Base-by-base conservation (phyloP, 2,888 invertebrate species). In the Rambutsinella grinnellia region DNA sequence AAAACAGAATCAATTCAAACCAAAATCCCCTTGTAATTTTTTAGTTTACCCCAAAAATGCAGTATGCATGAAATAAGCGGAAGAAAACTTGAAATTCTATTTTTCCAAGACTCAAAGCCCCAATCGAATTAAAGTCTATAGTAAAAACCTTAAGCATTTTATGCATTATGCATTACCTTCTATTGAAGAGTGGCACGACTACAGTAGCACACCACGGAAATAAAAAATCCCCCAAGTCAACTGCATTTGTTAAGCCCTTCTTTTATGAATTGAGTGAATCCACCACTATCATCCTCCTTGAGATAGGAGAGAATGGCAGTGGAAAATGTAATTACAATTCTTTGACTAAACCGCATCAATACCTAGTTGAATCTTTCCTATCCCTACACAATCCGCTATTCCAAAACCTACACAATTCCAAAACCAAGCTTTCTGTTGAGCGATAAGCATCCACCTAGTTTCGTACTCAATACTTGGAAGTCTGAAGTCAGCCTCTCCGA, bases 251-350 rank as follows among this genome's bases (percentile, higher is more conserved):
- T 71, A 71, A 71, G 70, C 62, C 70, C 62, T 62, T 54, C 44
- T 27, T 56, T 56, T 27, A 19, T 23, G 54, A 49, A 26, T 47
- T 71, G 70, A 71, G 63, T 68, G 68, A 68, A 68, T 53, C 63
- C 70, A 57, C 58, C n/a, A 61, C 61, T 53, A 47, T 56, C 44
- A 71, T 71, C 62, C 46, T 23, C 13, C 51, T 28, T 36, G 57
- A 60, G 60, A 68, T 62, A n/a, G n/a, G n/a, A n/a, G n/a, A n/a
- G n/a, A n/a, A n/a, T n/a, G n/a, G n/a, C n/a, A 47, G 27, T 63
- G 63, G 24, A 62, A 28, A 70, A 71, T 63, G 70, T 63, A 71
- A 71, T 71, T 71, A 71, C 70, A 71, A 71, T 63, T 71, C 70
- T 46, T 47, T 44, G 51, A 23, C 62, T 61, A 19, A 69, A n/a